Evolutionary conservation across 2,797 vertebrate genomes (phyloP).

Genomic region (Myripristis jacobus): DNA sequence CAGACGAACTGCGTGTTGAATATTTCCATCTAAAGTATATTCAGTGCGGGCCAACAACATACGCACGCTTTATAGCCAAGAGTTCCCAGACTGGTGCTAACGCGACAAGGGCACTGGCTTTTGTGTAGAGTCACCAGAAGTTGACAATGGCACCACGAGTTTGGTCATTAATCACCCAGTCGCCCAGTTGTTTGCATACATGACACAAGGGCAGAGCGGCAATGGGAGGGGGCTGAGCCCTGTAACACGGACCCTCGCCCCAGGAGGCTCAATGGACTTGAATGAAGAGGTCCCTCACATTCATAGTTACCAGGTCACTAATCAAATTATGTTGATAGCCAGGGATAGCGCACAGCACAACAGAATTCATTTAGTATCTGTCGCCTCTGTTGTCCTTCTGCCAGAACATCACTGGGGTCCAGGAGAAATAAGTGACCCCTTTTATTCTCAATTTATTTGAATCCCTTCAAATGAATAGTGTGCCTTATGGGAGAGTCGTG

Average conservation of each 20-base stretch:
- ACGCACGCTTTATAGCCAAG: conserved; percentile 56
- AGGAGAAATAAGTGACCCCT: conserved; percentile 77
- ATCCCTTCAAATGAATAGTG: conserved; percentile 68
- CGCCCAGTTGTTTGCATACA: conserved; percentile 74
- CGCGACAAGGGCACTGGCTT: conserved; percentile 77
- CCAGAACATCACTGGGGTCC: conserved; percentile 65
- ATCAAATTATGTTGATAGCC: conserved; percentile 84
- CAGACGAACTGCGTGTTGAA: conserved; percentile 26
- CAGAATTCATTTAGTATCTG: conserved; percentile 80
- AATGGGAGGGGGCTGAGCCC: conserved; percentile 66
- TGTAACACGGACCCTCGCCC: conserved; percentile 71
- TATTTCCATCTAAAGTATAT: conserved; percentile 50
- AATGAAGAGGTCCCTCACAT: conserved; percentile 79
- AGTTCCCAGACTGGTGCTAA: conserved; percentile 74
- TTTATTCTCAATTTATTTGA: conserved; percentile 68
- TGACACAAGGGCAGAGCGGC: conserved; percentile 77
- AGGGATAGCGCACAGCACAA: conserved; percentile 74
- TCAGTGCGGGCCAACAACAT: conserved; percentile 30
- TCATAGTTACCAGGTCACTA: conserved; percentile 83
- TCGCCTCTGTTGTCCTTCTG: conserved; percentile 75
- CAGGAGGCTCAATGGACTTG: conserved; percentile 72
- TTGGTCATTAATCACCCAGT: conserved; percentile 84
- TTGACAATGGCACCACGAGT: conserved; percentile 79
- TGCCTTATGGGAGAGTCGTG: conserved; percentile 57
- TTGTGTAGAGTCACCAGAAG: conserved; percentile 80